These are phyloP conservation scores for Stenchaetothrips biformis DNA, from an alignment of 2,888 invertebrate genomes.

Conservation along the genomic window DNA sequence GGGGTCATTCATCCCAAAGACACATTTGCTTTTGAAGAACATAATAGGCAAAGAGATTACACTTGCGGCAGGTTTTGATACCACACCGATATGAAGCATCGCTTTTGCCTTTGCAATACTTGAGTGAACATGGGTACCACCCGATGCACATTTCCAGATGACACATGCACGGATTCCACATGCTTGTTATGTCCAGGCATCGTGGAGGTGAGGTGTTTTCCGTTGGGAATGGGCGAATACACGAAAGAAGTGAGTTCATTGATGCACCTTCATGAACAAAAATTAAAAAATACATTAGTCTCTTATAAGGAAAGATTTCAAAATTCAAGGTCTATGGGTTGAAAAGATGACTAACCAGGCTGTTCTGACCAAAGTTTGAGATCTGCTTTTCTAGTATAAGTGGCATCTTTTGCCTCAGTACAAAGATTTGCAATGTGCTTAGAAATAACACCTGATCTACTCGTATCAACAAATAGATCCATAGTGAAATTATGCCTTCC, in stretches of 20 bases:
- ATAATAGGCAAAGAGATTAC: slow-evolving; percentile 81
- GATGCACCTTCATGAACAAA: slow-evolving; percentile 58
- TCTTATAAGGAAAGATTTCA: neutral
- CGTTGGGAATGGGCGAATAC: slow-evolving; percentile 65
- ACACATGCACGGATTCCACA: slow-evolving; percentile 74
- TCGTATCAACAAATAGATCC: slow-evolving; percentile 72
- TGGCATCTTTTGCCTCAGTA: slow-evolving; percentile 67
- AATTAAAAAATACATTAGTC: neutral
- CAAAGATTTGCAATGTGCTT: slow-evolving; percentile 72
- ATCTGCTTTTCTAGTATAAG: slow-evolving; percentile 73
- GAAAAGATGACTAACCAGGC: slow-evolving; percentile 56
- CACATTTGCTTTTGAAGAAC: slow-evolving; percentile 77
- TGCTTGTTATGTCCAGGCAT: slow-evolving; percentile 64
- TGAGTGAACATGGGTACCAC: slow-evolving; percentile 94
- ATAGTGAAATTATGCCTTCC: slow-evolving; percentile 78
- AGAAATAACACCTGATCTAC: slow-evolving; percentile 63
- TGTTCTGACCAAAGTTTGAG: slow-evolving; percentile 71
- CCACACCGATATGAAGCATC: slow-evolving; percentile 74
- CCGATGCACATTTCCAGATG: slow-evolving; percentile 84
- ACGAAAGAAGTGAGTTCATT: slow-evolving; percentile 64
- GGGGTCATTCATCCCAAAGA: slow-evolving; percentile 71
- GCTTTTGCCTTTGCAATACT: slow-evolving; percentile 84
- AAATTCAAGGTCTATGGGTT: neutral
- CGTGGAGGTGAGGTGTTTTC: slow-evolving; percentile 40
- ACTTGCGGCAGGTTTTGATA: slow-evolving; percentile 90